Percentiles rank a stretch among this genome's conserved stretches.
phyloP scores from a whole-genome alignment of 2,113 vertebrate genomes.

The Datnioides undecimradiatus region DNA sequence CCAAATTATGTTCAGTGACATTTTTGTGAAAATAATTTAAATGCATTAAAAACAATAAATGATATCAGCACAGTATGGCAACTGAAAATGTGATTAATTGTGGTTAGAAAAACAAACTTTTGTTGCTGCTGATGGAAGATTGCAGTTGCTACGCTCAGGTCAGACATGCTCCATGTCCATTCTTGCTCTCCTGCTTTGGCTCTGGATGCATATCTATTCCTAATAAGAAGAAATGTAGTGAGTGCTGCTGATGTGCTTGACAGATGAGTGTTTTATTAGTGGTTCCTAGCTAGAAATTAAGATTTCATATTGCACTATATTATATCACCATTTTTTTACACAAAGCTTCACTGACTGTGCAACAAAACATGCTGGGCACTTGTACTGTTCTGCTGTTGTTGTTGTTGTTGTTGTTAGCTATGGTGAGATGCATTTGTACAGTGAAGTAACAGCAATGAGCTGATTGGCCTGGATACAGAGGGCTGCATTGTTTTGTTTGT shows the following conservation, averaged over 20 bases:
- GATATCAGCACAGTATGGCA: too few species aligned
- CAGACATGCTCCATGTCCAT: background rate
- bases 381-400: too few species aligned
- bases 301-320: background rate
- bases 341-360: background rate
- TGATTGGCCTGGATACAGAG: constrained; percentile 45
- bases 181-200: too few species aligned
- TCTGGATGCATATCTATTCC: background rate
- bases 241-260: background rate
- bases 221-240: background rate
- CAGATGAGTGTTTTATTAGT: background rate
- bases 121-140: background rate
- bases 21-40: too few species aligned
- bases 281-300: background rate
- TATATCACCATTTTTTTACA: background rate
- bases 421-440: constrained; percentile 39
- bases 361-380: constrained; percentile 3
- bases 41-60: too few species aligned
- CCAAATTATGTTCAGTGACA: too few species aligned
- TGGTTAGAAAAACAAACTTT: too few species aligned
- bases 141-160: background rate
- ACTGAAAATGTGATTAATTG: too few species aligned
- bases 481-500: constrained; percentile 47
- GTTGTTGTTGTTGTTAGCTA: constrained; percentile 1
- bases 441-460: constrained; percentile 40